phyloP scores from a whole-genome alignment of 2,797 vertebrate genomes.

The Falco biarmicus region DNA sequence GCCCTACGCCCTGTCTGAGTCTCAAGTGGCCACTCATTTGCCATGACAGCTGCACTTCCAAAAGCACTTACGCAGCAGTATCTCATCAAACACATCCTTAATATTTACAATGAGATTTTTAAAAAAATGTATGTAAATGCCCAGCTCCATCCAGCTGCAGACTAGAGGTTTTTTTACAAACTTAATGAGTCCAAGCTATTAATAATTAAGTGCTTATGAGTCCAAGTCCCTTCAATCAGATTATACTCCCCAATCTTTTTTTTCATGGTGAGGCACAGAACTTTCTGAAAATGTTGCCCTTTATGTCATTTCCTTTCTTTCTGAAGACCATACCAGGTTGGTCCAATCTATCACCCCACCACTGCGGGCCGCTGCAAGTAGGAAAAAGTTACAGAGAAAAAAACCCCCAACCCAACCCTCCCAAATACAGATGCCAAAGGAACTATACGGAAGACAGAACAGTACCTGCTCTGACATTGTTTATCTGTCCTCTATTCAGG shows the following conservation, averaged over 20 bases:
- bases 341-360: background rate
- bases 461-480: background rate
- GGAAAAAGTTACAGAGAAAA: background rate
- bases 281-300: background rate
- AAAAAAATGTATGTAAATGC: background rate
- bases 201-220: background rate
- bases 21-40: background rate
- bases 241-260: background rate
- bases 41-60: background rate
- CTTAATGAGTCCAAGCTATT: no score
- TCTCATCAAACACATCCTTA: background rate
- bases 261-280: background rate
- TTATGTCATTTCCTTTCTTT: background rate
- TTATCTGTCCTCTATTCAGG: background rate
- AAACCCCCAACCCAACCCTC: background rate
- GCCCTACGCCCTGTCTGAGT: no score
- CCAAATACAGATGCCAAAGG: background rate
- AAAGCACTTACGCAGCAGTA: background rate
- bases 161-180: background rate
- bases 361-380: background rate
- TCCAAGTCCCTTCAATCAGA: background rate
- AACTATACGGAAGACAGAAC: background rate
- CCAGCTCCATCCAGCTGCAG: background rate
- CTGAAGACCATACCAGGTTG: background rate
- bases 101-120: background rate